A percentile compares a stretch with the other conserved stretches of the same genome.
phyloP scores from a whole-genome alignment of 2,113 vertebrate species.

The Mesembrinibis cayennensis region DNA sequence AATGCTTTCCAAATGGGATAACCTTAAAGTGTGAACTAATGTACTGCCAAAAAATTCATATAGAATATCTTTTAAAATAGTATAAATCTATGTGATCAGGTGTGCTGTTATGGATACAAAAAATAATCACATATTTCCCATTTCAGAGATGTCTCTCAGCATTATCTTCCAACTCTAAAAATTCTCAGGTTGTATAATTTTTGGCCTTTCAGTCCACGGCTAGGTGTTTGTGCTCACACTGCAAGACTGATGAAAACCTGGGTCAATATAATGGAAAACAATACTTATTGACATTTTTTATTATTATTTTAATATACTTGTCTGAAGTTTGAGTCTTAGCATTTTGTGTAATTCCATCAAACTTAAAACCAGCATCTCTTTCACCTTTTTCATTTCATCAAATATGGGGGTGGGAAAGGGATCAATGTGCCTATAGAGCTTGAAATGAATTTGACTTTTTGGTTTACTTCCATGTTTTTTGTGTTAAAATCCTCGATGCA shows the following conservation, averaged over 20 bases:
- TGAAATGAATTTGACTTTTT: slow-evolving; percentile 28
- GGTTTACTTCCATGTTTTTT: background rate
- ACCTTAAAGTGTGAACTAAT: background rate
- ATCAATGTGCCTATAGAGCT: background rate
- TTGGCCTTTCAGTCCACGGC: rapidly evolving
- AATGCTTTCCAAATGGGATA: background rate
- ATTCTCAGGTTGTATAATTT: background rate
- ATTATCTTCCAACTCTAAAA: background rate
- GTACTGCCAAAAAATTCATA: background rate
- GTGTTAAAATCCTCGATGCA: background rate
- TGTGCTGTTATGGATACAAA: background rate
- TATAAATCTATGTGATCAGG: background rate
- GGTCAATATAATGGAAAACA: background rate
- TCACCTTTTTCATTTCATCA: background rate
- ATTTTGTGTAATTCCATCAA: background rate
- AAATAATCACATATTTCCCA: background rate
- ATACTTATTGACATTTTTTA: background rate
- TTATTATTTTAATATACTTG: background rate
- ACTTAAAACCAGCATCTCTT: background rate
- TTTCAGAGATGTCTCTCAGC: background rate
- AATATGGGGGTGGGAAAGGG: background rate
- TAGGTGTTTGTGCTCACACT: background rate
- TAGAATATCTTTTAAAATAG: background rate
- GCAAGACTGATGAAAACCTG: background rate
- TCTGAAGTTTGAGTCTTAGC: background rate